Base-by-base conservation (phyloP, 1,140 invertebrate species). In the Chrysopa pallens region DNA sequence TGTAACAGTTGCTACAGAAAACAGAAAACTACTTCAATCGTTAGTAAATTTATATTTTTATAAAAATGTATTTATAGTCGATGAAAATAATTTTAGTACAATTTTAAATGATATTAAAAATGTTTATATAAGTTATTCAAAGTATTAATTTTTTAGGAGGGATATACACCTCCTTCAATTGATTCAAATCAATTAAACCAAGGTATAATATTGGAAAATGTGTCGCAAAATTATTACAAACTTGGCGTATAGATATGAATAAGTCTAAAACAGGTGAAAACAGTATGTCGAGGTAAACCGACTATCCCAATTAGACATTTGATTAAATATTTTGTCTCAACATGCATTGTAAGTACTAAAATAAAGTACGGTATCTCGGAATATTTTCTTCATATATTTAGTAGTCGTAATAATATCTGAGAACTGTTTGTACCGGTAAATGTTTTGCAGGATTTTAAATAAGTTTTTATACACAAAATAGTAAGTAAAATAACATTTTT, bases 21-120 rank as follows among this genome's bases (percentile, higher is more conserved):
- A 46, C 27, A 29, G 44, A 12, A 40, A 40, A 40, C n/a, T 53
- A 6, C 6, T 9, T 2, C 40, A 52, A 42, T 41, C 48, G 15
- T 42, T 55, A 27, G 39, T 38, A 35, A 49, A 52, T 38, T 43
- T 55, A 38, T 54, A 54, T 45, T 55, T 54, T 47, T 31, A 39
- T 33, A 23, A 47, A 35, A 44, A 44, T 38, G 12, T 47, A 14
- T 2, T 13, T 4, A 36, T 42, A 14, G 41, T 11, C 6, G 29
- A 39, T 37, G 38, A 44, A 33, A 6, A 33, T 33, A 33, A 9
- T 11, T 33, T 11, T 45, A 23, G 42, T 28, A 36, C 44, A 14
- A 36, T 29, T 43, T 43, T 48, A n/a, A 43, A 45, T 38, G 13
- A 36, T 15, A 35, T 47, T 40, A 43, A 43, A 29, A 9, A 37